A percentile compares a stretch with the other conserved stretches of the same genome.
phyloP scores from a whole-genome alignment of 2,797 vertebrate species.

The Hippoglossus hippoglossus region DNA sequence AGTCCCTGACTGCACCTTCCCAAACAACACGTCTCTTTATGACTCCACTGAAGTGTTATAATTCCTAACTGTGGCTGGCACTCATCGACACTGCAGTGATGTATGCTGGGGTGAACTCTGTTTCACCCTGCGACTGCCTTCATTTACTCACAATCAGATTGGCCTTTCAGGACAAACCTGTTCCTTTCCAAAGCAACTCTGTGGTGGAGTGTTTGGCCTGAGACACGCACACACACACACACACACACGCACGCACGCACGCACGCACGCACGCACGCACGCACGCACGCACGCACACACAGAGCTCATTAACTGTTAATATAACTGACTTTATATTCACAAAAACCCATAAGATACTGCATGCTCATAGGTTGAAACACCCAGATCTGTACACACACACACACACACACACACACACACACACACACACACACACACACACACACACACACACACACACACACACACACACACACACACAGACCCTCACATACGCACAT shows the following conservation, averaged over 20 bases:
- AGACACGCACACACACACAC: no score
- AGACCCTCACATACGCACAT: slow-evolving; percentile 58
- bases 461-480: slow-evolving; percentile 28
- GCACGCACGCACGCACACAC: slow-evolving; percentile 19
- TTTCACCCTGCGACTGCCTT: slow-evolving; percentile 59
- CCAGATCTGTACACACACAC: slow-evolving; percentile 31
- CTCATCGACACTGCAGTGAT: slow-evolving; percentile 58
- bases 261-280: no score
- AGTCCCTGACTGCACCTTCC: slow-evolving; percentile 10
- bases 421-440: slow-evolving; percentile 27
- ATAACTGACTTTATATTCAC: slow-evolving; percentile 56
- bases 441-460: slow-evolving; percentile 28
- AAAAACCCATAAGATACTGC: slow-evolving; percentile 75
- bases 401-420: slow-evolving; percentile 32
- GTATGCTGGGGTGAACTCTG: slow-evolving; percentile 60
- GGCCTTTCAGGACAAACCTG: slow-evolving; percentile 69
- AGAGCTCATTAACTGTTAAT: slow-evolving; percentile 75
- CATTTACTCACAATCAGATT: slow-evolving; percentile 67
- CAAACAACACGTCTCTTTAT: slow-evolving; percentile 15
- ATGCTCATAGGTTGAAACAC: slow-evolving; percentile 73
- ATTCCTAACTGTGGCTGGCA: slow-evolving; percentile 33
- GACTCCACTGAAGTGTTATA: slow-evolving; percentile 11
- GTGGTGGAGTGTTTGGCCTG: slow-evolving; percentile 40
- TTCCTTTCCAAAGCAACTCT: slow-evolving; percentile 61
- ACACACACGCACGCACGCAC: no score